Evolutionary conservation across 2,888 invertebrate species (phyloP).

Genomic region (Phragmatobia fuliginosa): DNA sequence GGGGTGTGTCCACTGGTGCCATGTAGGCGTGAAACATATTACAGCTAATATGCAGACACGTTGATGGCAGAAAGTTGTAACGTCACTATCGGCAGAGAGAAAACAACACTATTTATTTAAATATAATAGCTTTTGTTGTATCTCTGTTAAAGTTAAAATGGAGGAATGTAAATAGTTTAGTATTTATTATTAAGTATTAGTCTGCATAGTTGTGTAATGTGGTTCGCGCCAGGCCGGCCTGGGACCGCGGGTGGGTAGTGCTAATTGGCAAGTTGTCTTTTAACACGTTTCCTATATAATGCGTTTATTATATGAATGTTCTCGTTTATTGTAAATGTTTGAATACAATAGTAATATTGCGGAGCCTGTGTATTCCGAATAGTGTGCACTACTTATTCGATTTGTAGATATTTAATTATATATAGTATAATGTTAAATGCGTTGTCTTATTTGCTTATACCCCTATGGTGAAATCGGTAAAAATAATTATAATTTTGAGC

Average conservation of each 20-base stretch:
- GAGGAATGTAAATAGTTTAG: conserved; percentile 78
- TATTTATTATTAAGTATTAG: conserved; percentile 80
- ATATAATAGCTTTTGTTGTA: conserved; percentile 41
- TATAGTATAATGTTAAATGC: conserved; percentile 85
- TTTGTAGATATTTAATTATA: conserved; percentile 87
- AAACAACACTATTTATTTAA: conserved; percentile 10
- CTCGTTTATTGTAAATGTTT: conserved; percentile 86
- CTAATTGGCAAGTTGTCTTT: conserved; percentile 74
- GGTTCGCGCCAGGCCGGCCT: conserved; percentile 74
- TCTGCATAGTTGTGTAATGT: conserved; percentile 78
- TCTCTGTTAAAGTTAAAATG: conserved; percentile 48
- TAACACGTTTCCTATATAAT: conserved; percentile 84
- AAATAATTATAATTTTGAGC: conserved; percentile 81
- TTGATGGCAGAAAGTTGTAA: conserved; percentile 20
- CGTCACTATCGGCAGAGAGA: conserved; percentile 1
- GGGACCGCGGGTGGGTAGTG: conserved; percentile 55
- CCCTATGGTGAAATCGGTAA: conserved; percentile 75
- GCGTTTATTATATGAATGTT: conserved; percentile 85
- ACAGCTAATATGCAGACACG: conserved; percentile 67
- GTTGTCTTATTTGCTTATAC: conserved; percentile 83
- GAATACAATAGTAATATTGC: conserved; percentile 71
- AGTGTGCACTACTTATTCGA: conserved; percentile 84
- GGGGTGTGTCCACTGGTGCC: conserved; percentile 48
- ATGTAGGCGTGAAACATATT: conserved; percentile 81
- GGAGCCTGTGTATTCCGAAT: conserved; percentile 74